These are phyloP conservation scores for Procavia capensis DNA, from an alignment of 2,113 vertebrate genomes.

Conservation along the genomic window DNA sequence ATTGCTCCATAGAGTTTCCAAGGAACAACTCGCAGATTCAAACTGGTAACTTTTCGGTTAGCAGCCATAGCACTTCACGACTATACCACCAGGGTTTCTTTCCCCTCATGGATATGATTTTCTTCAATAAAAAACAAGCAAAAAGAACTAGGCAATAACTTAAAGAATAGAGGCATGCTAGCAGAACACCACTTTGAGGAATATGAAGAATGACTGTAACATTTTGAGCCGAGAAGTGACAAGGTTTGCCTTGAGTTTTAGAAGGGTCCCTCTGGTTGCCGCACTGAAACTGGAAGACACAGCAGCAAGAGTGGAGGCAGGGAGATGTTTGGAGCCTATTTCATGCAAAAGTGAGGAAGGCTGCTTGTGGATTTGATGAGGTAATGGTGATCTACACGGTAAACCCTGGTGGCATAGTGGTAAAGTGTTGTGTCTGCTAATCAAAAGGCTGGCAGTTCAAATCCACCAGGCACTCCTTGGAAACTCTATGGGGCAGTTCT, in stretches of 20 bases:
- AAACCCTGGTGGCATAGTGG: too few species aligned
- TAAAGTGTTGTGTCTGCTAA: too few species aligned
- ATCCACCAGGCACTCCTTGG: too few species aligned
- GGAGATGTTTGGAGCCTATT: background rate
- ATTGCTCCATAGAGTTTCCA: too few species aligned
- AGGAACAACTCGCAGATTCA: too few species aligned
- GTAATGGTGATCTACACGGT: background rate
- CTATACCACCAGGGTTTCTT: too few species aligned
- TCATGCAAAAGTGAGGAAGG: background rate
- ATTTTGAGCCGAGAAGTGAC: background rate
- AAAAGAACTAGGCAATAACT: conserved; percentile 3
- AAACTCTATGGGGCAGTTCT: too few species aligned
- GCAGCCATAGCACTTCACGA: too few species aligned
- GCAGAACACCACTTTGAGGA: background rate
- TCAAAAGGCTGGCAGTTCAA: too few species aligned
- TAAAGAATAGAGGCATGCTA: background rate
- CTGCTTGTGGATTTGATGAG: background rate
- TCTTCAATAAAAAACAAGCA: background rate
- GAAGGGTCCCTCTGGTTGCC: background rate
- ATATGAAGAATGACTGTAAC: background rate
- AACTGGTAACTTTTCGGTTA: too few species aligned
- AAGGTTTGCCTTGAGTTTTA: background rate
- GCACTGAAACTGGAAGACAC: background rate
- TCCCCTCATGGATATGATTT: background rate
- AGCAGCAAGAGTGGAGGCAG: background rate